These are phyloP conservation scores for Drepanosiphum platanoidis DNA, from an alignment of 2,888 invertebrate species.

Conservation along the genomic window DNA sequence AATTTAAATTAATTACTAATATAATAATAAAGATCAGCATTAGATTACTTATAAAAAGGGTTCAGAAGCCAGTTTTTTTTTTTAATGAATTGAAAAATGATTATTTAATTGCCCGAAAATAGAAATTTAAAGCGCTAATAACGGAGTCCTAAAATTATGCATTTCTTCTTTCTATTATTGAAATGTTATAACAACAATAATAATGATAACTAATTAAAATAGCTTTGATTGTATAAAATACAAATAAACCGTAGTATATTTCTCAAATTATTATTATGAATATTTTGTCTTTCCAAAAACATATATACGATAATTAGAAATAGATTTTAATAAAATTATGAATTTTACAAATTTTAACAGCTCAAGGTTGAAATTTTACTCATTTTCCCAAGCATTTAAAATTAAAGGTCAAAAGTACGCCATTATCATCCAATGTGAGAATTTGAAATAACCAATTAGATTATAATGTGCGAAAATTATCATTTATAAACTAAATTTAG, in stretches of 20 bases:
- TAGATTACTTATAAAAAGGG: not conserved
- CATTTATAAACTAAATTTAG: not conserved
- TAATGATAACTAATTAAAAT: no score
- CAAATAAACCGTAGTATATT: no score
- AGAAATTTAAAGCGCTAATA: not conserved
- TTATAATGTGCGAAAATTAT: slow-evolving; percentile 13
- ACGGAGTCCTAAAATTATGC: not conserved
- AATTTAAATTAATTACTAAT: no score
- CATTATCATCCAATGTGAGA: not conserved
- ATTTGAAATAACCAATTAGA: slow-evolving; percentile 25
- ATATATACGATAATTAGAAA: no score
- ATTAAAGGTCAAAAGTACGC: slow-evolving; percentile 24
- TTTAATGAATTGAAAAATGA: not conserved
- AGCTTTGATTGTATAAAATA: no score
- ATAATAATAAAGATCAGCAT: no score
- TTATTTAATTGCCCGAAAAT: not conserved
- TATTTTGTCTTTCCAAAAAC: no score
- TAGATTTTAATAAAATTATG: no score
- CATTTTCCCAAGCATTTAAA: not conserved
- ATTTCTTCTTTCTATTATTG: no score
- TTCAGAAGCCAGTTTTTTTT: not conserved
- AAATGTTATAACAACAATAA: no score
- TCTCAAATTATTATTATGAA: no score
- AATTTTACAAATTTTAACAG: not conserved
- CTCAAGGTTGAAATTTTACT: not conserved